These are phyloP conservation scores for Aratinga solstitialis DNA, from an alignment of 2,797 vertebrate species.

Conservation along the genomic window DNA sequence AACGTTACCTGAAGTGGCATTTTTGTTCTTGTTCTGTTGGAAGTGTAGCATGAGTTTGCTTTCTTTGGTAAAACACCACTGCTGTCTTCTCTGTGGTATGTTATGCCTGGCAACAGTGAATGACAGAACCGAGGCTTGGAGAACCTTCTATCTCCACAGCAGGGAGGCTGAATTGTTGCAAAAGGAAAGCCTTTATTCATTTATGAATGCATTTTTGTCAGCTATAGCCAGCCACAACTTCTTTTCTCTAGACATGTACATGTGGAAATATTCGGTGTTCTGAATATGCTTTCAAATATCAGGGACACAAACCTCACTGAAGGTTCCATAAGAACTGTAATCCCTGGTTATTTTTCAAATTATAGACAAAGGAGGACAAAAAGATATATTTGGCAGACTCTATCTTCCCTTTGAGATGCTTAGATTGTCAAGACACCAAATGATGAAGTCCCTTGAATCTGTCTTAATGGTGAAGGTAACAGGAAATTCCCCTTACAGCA, in stretches of 20 bases:
- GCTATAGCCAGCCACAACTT: background rate
- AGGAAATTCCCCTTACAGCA: fast-evolving
- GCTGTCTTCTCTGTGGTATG: fast-evolving
- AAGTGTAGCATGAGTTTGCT: too few relatives aligned
- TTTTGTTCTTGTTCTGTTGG: too few relatives aligned
- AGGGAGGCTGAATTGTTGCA: background rate
- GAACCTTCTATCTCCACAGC: background rate
- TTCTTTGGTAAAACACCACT: too few relatives aligned
- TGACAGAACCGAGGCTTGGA: background rate
- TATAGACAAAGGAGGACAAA: background rate
- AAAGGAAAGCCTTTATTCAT: background rate
- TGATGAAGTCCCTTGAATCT: background rate
- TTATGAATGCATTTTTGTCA: background rate
- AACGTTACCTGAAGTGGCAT: too few relatives aligned
- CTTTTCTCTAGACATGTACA: background rate
- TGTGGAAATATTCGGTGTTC: background rate
- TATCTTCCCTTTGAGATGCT: background rate
- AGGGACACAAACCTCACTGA: background rate
- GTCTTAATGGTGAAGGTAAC: background rate
- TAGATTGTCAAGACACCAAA: background rate
- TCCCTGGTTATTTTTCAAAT: background rate
- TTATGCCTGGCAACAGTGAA: background rate
- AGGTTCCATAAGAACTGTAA: background rate
- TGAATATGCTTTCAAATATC: background rate
- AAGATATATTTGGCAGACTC: background rate